phyloP scores from a whole-genome alignment of 2,113 vertebrate species.

The Etheostoma spectabile region DNA sequence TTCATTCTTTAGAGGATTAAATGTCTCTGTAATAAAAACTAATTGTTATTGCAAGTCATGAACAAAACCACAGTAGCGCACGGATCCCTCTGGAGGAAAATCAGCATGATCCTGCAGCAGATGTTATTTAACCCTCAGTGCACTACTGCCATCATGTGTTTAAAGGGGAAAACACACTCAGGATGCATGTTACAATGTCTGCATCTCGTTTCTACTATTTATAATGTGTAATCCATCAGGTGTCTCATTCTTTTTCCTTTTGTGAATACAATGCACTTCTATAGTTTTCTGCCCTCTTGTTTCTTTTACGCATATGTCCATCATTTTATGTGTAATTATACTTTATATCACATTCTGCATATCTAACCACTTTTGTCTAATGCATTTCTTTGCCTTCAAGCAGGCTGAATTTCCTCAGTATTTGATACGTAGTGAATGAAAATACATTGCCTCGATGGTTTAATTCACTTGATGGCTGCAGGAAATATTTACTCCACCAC shows the following conservation, averaged over 20 bases:
- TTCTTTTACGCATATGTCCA: background rate
- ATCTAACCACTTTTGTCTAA: background rate
- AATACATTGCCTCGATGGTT: background rate
- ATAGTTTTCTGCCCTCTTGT: too few species aligned
- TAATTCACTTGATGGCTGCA: background rate
- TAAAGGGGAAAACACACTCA: slow-evolving; percentile 2
- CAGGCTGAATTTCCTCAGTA: background rate
- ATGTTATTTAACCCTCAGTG: background rate
- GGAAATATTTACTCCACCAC: background rate
- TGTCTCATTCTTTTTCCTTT: too few species aligned
- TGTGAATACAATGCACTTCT: too few species aligned
- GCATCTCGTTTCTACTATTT: background rate
- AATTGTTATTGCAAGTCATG: background rate
- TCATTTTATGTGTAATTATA: background rate
- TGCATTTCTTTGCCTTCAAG: background rate
- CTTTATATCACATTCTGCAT: background rate
- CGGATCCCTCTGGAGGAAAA: background rate
- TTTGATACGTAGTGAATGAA: background rate
- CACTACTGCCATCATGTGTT: slow-evolving; percentile 42
- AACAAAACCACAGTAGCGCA: background rate
- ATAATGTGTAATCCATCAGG: too few species aligned
- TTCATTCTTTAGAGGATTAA: too few species aligned
- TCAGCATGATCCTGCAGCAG: background rate
- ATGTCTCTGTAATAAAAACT: background rate
- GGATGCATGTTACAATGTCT: background rate